Evolutionary conservation across 2,888 invertebrate genomes (phyloP).

Genomic region (Elgonia sp.): DNA sequence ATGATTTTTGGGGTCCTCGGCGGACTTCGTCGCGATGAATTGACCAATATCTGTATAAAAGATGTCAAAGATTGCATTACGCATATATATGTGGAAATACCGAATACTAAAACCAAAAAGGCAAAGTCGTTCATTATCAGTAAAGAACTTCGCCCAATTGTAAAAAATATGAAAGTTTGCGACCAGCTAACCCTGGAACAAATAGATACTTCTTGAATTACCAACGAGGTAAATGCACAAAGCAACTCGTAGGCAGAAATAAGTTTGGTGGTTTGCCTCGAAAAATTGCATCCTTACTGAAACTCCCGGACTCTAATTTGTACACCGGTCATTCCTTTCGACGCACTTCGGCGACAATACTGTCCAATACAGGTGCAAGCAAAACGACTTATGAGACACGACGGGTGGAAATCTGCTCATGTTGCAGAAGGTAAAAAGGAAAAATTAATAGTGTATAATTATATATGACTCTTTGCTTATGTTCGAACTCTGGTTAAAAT

Average conservation of each 20-base stretch:
- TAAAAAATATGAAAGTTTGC: constrained; percentile 56
- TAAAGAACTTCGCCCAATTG: constrained; percentile 32
- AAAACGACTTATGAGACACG: constrained; percentile 69
- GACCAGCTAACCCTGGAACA: constrained; percentile 40
- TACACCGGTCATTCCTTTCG: constrained; percentile 76
- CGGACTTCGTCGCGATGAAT: constrained; percentile 60
- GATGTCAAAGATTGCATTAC: constrained; percentile 53
- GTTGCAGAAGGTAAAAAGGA: constrained; percentile 66
- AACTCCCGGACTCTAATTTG: constrained; percentile 68
- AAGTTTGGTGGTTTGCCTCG: constrained; percentile 73
- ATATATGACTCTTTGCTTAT: constrained; percentile 19
- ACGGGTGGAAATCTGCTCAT: constrained; percentile 57
- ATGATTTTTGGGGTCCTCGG: too few species aligned
- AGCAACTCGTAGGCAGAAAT: constrained; percentile 67
- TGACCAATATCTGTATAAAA: constrained; percentile 45
- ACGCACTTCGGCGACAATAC: constrained; percentile 71
- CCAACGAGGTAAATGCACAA: constrained; percentile 74
- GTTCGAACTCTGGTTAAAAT: not conserved
- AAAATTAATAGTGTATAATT: constrained; percentile 50
- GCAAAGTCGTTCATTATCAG: constrained; percentile 54
- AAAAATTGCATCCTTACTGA: constrained; percentile 74
- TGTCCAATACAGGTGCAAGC: constrained; percentile 71
- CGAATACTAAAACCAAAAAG: constrained; percentile 50
- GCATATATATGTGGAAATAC: constrained; percentile 42
- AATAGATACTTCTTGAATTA: constrained; percentile 71